Evolutionary conservation across 2,113 vertebrate genomes (phyloP), one percentile per base, ranked within the genome.

Genomic region (Cebus imitator): DNA sequence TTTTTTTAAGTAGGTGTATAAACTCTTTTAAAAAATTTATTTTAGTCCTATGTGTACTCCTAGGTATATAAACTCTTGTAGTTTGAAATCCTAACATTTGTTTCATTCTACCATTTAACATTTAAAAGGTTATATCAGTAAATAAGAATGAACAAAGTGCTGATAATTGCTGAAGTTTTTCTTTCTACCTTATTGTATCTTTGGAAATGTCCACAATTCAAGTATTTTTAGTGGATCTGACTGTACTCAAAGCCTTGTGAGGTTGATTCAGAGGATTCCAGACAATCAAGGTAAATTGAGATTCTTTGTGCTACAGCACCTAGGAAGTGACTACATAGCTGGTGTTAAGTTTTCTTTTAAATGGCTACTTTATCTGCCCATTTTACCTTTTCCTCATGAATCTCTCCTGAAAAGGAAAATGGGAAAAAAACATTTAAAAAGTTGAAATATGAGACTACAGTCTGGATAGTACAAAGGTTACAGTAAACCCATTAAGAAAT

Each of bases 121-220:
- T 45, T 86, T 18, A 18, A 72, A 84, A 66, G 87, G 66, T 68
- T 68, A 18, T 70, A 93, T 80, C 64, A 80, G 61, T 81, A 97
- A 73, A 52, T 81, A 88, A 97, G 13, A 94, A 96, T 68, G 35
- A 73, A 4, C 35, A 88, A 91, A 81, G 57, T 66, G 43, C 61
- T 87, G 55, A 45, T 84, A 64, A 76, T 2, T 37, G 40, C 20
- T 91, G 50, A 88, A 72, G 40, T 13, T 89, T 45, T 75, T 87
- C 68, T 91, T 85, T 92, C 70, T 80, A 32, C 18, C 79, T 30
- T 57, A 40, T 14, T 37, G 8, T 81, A 37, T 76, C 18, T 68
- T 40, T 87, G 76, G 37, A 95, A 84, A 16, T 50, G 61, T 45
- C 20, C 48, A 66, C 20, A 18, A 61, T 66, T 45, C 57, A 76